phyloP scores from a whole-genome alignment of 2,888 invertebrate genomes.

The Drosophila anomalipes region DNA sequence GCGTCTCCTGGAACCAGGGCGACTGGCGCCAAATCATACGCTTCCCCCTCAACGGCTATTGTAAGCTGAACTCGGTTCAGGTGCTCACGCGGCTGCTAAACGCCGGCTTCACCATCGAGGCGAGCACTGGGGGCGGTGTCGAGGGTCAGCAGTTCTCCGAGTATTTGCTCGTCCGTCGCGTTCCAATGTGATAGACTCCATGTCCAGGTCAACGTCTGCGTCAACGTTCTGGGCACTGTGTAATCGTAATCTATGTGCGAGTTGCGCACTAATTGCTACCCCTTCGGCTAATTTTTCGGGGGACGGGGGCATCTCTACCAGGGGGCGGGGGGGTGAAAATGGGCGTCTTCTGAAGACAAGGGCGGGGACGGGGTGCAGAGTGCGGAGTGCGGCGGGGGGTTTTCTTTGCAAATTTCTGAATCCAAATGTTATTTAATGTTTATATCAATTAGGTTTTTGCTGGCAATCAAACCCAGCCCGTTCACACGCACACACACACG shows the following conservation, averaged over 20 bases:
- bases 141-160: conserved; percentile 96
- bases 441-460: conserved; percentile 67
- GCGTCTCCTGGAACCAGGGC: conserved; percentile 92
- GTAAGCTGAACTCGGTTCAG: conserved; percentile 94
- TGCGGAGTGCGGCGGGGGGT: neutral
- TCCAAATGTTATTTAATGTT: conserved; percentile 79
- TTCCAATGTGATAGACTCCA: conserved; percentile 85
- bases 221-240: conserved; percentile 48
- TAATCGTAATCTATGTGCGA: conserved; percentile 70
- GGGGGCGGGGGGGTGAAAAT: neutral
- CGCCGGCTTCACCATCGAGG: conserved; percentile 91
- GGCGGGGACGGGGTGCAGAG: neutral
- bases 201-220: conserved; percentile 36
- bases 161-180: conserved; percentile 91
- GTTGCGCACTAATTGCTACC: conserved; percentile 65
- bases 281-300: conserved; percentile 1
- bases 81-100: conserved; percentile 93
- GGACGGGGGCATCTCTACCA: conserved; percentile 6
- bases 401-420: conserved; percentile 47
- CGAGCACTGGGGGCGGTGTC: conserved; percentile 94
- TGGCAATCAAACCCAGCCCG: conserved; percentile 10
- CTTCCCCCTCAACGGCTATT: conserved; percentile 94
- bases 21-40: conserved; percentile 93
- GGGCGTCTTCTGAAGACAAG: neutral
- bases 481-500: conserved; percentile 1